Evolutionary conservation across 1,140 invertebrate species (phyloP), one percentile per base, ranked within the genome.

Genomic region (Macrocentrus cingulum): DNA sequence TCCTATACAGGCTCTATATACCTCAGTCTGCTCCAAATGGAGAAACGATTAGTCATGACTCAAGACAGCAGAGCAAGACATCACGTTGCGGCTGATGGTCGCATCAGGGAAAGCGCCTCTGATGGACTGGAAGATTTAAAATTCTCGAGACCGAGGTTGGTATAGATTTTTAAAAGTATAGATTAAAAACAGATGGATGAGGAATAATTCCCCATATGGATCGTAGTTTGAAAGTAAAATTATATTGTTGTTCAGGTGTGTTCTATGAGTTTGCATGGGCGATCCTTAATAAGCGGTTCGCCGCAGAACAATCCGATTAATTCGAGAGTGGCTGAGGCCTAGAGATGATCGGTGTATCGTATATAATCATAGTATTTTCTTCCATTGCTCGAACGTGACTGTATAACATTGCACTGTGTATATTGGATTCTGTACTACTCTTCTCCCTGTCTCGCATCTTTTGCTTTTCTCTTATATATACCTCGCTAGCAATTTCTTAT

Each of bases 321-420:
- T 60, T 60, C 53, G 53, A 50, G 53, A 56, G 46, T 60, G 58
- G 32, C 32, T 46, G 29, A 50, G 46, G 41, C 57, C 44, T 37
- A 60, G 53, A 46, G 45, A 57, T 56, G 52, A 60, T 60, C 59
- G 59, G 25, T 23, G 53, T 60, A 56, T 60, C 46, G 32, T 51
- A 49, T 51, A 51, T 60, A 60, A 60, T 60, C 59, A 60, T 56
- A 60, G 52, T 60, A 56, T 56, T 60, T 56, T 60, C 59, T 56
- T 60, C 52, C 59, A 60, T 60, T 60, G 59, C 53, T 51, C 53
- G 52, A 60, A 60, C 59, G 59, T 60, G 59, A 60, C 59, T 60
- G 2, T 25, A 42, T 18, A 9, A 18, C 15, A 20, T 18, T 32
- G 29, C 29, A 41, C 45, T 29, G 19, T 29, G 46, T 37, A 37